Base-by-base conservation (phyloP, 2,113 vertebrate species). In the Phrynosoma blainvillii region DNA sequence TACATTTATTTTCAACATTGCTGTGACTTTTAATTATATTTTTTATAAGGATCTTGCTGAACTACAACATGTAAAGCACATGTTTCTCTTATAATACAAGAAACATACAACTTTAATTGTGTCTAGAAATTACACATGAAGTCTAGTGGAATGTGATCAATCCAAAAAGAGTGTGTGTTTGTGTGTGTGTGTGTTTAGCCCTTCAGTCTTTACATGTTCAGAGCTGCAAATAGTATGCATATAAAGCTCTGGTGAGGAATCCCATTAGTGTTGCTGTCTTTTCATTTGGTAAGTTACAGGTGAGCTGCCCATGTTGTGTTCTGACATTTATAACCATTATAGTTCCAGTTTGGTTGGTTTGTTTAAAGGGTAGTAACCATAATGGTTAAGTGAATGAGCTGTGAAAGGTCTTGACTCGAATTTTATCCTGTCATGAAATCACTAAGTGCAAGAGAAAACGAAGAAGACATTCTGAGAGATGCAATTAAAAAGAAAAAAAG, bases 131-230 rank as follows among this genome's bases (percentile, higher is more conserved):
- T 16, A 56, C 47, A 84, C 2, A 56, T 23, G 65, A 92, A 92
- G 42, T 84, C 80, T 82, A 36, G 68, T 0, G 0, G 78, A 9
- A 80, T 66, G 56, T 0, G 0, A 71, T 71, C 87, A 76, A 73
- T 32, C 84, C 56, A 91, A 77, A 90, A 79, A 16, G 85, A 75
- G n/a, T n/a, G n/a, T n/a, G n/a, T n/a, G n/a, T n/a, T n/a, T 82
- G 91, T 3, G 0, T 32, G 27, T 80, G 68, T 85, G 36, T 36
- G 1, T 36, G 36, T 89, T 86, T 90, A 74, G 7, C 11, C 23
- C 84, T 90, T 81, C 82, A 91, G 79, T 84, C 30, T 23, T 0
- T 42, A 9, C 84, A 78, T 77, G 79, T 74, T 91, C 78, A 85
- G 7, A 76, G 86, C 85, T 84, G 42, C 75, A 73, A 88, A 70